phyloP scores from a whole-genome alignment of 35 echinoderm and acorn worm species.

The Ophiothrix spiculata region DNA sequence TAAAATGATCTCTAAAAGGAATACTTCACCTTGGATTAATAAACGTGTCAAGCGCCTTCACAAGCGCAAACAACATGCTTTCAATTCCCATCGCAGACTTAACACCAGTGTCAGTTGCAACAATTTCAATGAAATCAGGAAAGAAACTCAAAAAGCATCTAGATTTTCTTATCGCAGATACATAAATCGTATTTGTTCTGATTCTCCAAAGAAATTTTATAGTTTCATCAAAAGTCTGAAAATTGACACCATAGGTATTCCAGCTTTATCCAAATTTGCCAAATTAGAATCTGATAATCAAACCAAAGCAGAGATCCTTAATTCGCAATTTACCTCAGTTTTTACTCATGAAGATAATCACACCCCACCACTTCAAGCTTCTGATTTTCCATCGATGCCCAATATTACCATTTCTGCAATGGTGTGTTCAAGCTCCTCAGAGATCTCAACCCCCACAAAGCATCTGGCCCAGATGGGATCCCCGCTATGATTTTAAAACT shows the following conservation, averaged over 20 bases:
- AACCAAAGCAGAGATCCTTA: conserved; percentile 27
- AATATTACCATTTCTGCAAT: background rate
- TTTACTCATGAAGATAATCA: conserved; percentile 9
- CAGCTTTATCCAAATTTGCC: background rate
- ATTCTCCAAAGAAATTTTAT: conserved; percentile 5
- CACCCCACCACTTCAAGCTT: background rate
- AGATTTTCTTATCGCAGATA: background rate
- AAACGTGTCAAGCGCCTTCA: too few species aligned
- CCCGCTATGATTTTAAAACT: conserved; percentile 12
- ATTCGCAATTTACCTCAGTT: conserved; percentile 1
- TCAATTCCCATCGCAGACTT: too few species aligned
- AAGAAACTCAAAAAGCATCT: too few species aligned
- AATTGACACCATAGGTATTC: conserved; percentile 11
- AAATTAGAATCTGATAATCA: background rate
- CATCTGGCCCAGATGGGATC: conserved; percentile 31
- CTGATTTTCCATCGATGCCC: conserved; percentile 12
- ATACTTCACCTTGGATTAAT: too few species aligned
- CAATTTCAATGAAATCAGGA: too few species aligned
- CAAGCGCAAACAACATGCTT: too few species aligned
- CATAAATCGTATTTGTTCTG: background rate
- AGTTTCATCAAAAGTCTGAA: conserved; percentile 22
- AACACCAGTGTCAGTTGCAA: too few species aligned
- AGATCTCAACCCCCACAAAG: background rate
- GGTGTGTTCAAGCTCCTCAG: conserved; percentile 26
- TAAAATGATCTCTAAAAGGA: too few species aligned